phyloP scores from a whole-genome alignment of 2,888 invertebrate species.

The Drosophila meridiana region DNA sequence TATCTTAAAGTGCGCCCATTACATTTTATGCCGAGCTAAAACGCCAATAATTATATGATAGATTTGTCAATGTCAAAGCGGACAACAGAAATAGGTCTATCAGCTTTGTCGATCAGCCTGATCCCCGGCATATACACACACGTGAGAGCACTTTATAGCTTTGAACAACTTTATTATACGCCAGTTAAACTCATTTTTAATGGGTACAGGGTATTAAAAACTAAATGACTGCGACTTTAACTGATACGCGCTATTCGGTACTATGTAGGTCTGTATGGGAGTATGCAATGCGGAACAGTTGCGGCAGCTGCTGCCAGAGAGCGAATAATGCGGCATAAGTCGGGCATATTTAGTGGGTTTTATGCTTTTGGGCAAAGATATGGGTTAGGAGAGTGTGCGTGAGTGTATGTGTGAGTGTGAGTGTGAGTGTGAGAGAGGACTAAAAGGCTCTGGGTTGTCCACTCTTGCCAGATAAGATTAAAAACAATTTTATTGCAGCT shows the following conservation, averaged over 20 bases:
- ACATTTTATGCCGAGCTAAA: background rate
- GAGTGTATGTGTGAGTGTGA: constrained; percentile 10
- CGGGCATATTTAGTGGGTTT: constrained; percentile 74
- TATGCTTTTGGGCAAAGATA: constrained; percentile 42
- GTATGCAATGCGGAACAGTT: constrained; percentile 48
- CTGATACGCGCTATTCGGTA: constrained; percentile 42
- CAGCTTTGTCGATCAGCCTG: background rate
- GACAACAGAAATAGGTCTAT: background rate
- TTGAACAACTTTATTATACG: constrained; percentile 7
- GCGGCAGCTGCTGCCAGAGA: constrained; percentile 36
- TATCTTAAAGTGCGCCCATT: background rate
- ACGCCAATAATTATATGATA: background rate
- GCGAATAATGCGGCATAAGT: constrained; percentile 72
- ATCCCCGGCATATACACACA: background rate
- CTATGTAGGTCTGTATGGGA: constrained; percentile 1
- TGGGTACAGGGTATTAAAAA: constrained; percentile 29
- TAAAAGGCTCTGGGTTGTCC: constrained; percentile 78
- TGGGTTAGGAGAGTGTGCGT: constrained; percentile 13
- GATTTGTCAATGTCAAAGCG: background rate
- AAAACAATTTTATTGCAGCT: constrained; percentile 83
- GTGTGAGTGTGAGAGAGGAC: constrained; percentile 43
- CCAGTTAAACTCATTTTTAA: constrained; percentile 4
- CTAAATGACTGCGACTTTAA: constrained; percentile 48
- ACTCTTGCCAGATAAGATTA: constrained; percentile 81
- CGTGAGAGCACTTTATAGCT: background rate